phyloP scores from a whole-genome alignment of 2,888 invertebrate genomes.

The Bugulina stolonifera region DNA sequence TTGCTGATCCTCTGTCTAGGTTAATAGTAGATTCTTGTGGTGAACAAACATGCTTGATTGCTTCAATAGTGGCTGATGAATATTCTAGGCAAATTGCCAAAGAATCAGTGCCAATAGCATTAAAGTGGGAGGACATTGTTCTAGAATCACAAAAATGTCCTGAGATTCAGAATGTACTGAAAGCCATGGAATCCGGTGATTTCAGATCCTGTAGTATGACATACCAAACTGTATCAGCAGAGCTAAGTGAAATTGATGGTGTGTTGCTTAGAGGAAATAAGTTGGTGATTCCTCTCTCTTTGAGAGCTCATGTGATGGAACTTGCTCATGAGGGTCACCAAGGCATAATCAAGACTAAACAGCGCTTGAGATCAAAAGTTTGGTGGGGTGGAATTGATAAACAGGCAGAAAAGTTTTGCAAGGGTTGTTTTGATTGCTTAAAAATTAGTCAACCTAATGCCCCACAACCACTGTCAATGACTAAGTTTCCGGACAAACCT shows the following conservation, averaged over 20 bases:
- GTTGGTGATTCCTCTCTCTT: constrained; percentile 24
- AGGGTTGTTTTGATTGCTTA: too few species aligned
- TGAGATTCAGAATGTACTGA: background rate
- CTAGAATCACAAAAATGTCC: background rate
- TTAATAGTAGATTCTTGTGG: background rate
- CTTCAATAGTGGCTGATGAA: background rate
- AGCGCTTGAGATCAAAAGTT: background rate
- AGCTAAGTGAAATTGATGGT: constrained; percentile 26
- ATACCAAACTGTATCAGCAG: constrained; percentile 9
- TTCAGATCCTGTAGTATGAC: background rate
- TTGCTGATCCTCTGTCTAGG: background rate
- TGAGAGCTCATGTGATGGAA: constrained; percentile 26
- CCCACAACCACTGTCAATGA: constrained; percentile 19
- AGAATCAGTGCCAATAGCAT: background rate
- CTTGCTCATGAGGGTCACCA: constrained; percentile 32
- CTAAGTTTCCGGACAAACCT: background rate
- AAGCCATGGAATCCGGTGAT: background rate
- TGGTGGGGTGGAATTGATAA: constrained; percentile 24
- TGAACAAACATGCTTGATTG: too few species aligned
- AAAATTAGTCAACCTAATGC: background rate
- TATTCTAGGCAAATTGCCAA: background rate
- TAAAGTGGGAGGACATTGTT: background rate
- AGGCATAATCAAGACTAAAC: constrained; percentile 28
- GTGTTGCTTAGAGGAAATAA: constrained; percentile 25
- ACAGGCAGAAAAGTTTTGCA: constrained; percentile 17